Conservation (phyloP, 2,888 invertebrate genomes). For the Xylophagus ater region DNA sequence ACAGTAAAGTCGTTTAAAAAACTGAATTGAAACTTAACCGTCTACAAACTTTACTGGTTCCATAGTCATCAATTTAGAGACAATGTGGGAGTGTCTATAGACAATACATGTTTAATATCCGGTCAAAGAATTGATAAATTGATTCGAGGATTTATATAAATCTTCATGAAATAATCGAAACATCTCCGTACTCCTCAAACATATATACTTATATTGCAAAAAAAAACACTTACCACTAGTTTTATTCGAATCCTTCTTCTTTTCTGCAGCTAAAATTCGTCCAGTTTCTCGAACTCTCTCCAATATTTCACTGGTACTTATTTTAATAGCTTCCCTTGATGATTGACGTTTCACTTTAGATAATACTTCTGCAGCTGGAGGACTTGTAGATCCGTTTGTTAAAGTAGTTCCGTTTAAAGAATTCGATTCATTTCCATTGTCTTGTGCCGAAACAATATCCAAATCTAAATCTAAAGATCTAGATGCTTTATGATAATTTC, state of each 20-base stretch:
- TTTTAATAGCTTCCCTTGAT: constrained; percentile 32
- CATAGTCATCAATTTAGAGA: no score
- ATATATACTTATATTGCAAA: no score
- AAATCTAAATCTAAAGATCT: constrained; percentile 36
- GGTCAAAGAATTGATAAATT: no score
- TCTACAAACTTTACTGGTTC: no score
- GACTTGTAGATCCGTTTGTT: constrained; percentile 20
- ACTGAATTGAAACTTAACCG: no score
- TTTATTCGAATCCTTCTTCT: constrained; percentile 14
- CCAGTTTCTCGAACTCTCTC: constrained; percentile 36
- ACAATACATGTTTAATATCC: no score
- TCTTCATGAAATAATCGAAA: no score
- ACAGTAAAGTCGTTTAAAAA: no score
- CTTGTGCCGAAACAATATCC: constrained; percentile 36
- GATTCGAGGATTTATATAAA: no score
- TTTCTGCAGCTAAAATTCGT: constrained; percentile 35
- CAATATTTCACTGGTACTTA: constrained; percentile 33
- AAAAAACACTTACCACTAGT: constrained; percentile 6
- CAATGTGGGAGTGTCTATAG: no score
- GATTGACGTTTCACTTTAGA: constrained; percentile 33
- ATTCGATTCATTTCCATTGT: constrained; percentile 22
- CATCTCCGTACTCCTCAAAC: no score
- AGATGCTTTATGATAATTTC: constrained; percentile 37
- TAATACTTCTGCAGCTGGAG: constrained; percentile 27
- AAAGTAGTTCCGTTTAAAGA: constrained; percentile 19